Conservation (phyloP, 2,888 invertebrate genomes). For the Drosophila mimetica region DNA sequence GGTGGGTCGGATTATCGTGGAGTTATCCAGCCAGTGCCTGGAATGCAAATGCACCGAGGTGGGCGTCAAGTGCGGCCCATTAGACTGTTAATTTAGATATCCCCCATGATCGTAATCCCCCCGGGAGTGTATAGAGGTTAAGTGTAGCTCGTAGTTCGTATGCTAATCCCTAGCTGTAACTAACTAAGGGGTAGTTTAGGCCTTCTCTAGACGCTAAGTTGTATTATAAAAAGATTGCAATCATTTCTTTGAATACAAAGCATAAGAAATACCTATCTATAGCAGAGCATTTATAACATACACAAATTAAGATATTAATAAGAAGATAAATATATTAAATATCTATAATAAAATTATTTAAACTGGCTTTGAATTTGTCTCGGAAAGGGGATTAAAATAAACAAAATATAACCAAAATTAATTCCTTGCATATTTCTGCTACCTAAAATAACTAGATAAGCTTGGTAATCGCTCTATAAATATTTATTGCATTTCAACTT, state of each 20-base stretch:
- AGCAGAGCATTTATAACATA: constrained; percentile 33
- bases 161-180: constrained; percentile 28
- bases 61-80: constrained; percentile 92
- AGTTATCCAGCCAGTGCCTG: constrained; percentile 92
- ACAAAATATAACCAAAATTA: background rate
- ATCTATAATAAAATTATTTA: background rate
- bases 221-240: constrained; percentile 58
- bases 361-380: background rate
- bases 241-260: constrained; percentile 26
- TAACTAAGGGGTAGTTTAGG: constrained; percentile 29
- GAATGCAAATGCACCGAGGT: constrained; percentile 94
- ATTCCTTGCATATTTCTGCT: background rate
- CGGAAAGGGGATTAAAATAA: background rate
- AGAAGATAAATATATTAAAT: constrained; percentile 11
- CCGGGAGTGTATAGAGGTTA: constrained; percentile 27
- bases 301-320: constrained; percentile 6
- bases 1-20: constrained; percentile 92
- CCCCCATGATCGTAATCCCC: constrained; percentile 9
- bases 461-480: background rate
- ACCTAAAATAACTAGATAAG: background rate
- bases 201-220: constrained; percentile 50
- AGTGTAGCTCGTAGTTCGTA: constrained; percentile 20
- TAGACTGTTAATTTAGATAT: constrained; percentile 85
- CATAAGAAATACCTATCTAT: constrained; percentile 3
- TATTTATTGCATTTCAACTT: constrained; percentile 14